A percentile compares a stretch with the other conserved stretches of the same genome.
phyloP scores from a whole-genome alignment of 2,888 invertebrate genomes.

The Limenitis camilla region DNA sequence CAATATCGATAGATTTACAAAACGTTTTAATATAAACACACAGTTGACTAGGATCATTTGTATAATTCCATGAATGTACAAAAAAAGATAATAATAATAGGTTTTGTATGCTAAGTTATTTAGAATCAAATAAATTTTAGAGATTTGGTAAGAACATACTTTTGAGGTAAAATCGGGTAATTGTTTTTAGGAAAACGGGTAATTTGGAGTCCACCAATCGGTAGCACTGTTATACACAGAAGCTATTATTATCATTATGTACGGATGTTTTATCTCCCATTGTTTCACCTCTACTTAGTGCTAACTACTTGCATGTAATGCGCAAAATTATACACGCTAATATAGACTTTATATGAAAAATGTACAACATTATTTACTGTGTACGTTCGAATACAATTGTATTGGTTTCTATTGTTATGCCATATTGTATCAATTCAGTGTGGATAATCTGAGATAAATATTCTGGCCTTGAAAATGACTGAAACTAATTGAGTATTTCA shows the following conservation, averaged over 20 bases:
- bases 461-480: slow-evolving; percentile 41
- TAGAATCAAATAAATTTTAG: too few species aligned
- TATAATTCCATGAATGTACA: too few species aligned
- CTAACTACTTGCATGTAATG: slow-evolving; percentile 20
- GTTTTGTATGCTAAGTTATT: too few species aligned
- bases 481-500: slow-evolving; percentile 30
- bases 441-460: slow-evolving; percentile 55
- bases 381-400: slow-evolving; percentile 19
- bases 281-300: slow-evolving; percentile 30
- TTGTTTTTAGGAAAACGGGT: too few species aligned
- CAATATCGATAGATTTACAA: too few species aligned
- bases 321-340: slow-evolving; percentile 6
- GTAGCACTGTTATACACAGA: slow-evolving; percentile 16
- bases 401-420: slow-evolving; percentile 23
- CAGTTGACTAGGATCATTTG: too few species aligned
- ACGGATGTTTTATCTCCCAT: slow-evolving; percentile 36
- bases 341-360: slow-evolving; percentile 15
- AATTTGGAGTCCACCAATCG: too few species aligned
- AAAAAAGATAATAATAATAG: too few species aligned
- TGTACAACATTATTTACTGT: slow-evolving; percentile 6
- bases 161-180: too few species aligned
- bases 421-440: slow-evolving; percentile 27
- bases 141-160: too few species aligned
- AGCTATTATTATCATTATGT: slow-evolving; percentile 29
- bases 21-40: too few species aligned